phyloP scores from a whole-genome alignment of 64 coral and sea anemone genomes.

The Stylophora pistillata region DNA sequence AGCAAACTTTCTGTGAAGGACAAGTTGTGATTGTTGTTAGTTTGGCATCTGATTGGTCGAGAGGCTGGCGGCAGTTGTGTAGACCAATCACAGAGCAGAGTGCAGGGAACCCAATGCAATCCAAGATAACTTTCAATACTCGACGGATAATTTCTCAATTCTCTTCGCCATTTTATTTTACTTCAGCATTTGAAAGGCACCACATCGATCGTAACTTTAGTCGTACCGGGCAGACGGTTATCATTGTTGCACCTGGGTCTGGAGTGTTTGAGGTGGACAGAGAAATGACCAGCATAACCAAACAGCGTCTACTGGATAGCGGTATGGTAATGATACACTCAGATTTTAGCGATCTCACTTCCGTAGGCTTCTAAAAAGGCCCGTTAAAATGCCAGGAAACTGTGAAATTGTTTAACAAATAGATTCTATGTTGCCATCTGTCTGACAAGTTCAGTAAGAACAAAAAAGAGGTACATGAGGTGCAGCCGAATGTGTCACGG shows the following conservation, averaged over 20 bases:
- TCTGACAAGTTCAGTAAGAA: too few relatives aligned
- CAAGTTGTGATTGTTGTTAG: neutral
- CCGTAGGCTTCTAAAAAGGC: too few relatives aligned
- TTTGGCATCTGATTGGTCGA: neutral
- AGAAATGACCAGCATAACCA: conserved; percentile 87
- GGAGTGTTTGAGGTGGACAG: conserved; percentile 98
- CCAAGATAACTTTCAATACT: neutral
- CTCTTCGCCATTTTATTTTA: neutral
- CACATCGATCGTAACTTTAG: conserved; percentile 94
- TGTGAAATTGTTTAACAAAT: too few relatives aligned
- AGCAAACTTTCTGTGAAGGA: neutral
- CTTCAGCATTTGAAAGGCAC: conserved; percentile 86
- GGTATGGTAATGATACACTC: conserved; percentile 33
- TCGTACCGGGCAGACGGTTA: conserved; percentile 78
- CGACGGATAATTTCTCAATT: neutral
- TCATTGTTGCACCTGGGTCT: conserved; percentile 79
- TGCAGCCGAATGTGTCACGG: too few relatives aligned
- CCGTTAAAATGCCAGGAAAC: too few relatives aligned
- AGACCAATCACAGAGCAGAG: too few relatives aligned
- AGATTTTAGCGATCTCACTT: neutral
- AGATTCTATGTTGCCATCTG: too few relatives aligned
- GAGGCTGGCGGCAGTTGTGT: too few relatives aligned
- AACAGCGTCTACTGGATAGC: conserved; percentile 90
- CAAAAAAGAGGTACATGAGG: too few relatives aligned
- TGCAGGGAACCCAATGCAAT: too few relatives aligned